Evolutionary conservation across 2,888 invertebrate species (phyloP), one percentile per base, ranked within the genome.

Genomic region (Bimastos eiseni): DNA sequence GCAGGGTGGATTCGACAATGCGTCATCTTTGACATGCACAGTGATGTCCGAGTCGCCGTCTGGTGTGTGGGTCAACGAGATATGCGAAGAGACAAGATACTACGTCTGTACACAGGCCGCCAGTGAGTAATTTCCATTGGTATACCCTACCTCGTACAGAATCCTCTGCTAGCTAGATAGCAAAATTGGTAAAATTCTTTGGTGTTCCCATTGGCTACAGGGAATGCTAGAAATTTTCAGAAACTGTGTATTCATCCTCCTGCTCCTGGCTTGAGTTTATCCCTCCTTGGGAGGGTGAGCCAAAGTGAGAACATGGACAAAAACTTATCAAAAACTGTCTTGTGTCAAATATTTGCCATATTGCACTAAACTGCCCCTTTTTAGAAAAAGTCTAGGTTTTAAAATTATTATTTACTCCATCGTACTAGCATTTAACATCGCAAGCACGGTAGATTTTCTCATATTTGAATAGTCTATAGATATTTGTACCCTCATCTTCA

Each of bases 1-100:
- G 36, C 84, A 36, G 13, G 15, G 21, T 86, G 86, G 86, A 34
- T 86, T 86, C 86, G 86, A 86, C 34, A 86, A 86, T 86, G 86
- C 36, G 19, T 36, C 86, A 21, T 2, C 86, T 21, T 21, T 84
- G 24, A 24, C 84, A 36, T 86, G 86, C 36, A 86, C 86, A 17
- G 86, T 86, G 36, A 86, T 86, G 84, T 86, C 86, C 0, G 86
- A 86, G 0, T 6, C 86, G 37, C 86, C 36, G 0, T 21, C 36
- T 86, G 84, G 84, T 36, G 19, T 8, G 11, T 86, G 86, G 86
- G 86, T 86, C 24, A 86, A 5, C 36, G 84, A 84, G 11, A 24
- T 19, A 37, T 86, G 86, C n/a, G 86, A 86, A 86, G 86, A 86
- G 37, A 86, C 86, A 3, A 86, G 86, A 86, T 86, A 15, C 24